Evolutionary conservation across 1,140 invertebrate species (phyloP).

Genomic region (Asobara japonica): DNA sequence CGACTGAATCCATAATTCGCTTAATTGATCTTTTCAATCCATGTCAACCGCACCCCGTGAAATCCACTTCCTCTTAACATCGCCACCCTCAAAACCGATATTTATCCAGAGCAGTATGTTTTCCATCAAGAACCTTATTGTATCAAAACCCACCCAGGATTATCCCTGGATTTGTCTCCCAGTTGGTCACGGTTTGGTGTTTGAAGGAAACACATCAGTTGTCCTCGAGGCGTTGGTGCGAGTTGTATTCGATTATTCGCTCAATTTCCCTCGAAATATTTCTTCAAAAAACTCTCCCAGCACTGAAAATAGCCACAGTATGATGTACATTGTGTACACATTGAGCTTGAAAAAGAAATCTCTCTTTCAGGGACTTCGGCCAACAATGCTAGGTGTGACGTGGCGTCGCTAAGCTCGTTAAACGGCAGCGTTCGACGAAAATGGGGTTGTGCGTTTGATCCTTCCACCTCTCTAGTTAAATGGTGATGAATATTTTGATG

Average conservation of each 20-base stretch:
- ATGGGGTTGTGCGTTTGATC: conserved; percentile 5
- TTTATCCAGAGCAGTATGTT: background rate
- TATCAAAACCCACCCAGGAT: conserved; percentile 29
- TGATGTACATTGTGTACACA: conserved; percentile 8
- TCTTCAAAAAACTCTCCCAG: conserved; percentile 24
- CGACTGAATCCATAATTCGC: too few species aligned
- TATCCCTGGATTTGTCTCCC: conserved; percentile 32
- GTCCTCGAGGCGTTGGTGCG: conserved; percentile 47
- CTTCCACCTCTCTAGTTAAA: conserved; percentile 10
- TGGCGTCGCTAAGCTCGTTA: conserved; percentile 41
- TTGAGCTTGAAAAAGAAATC: background rate
- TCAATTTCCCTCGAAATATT: conserved; percentile 57
- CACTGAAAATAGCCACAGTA: conserved; percentile 19
- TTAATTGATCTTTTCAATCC: too few species aligned
- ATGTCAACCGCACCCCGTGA: too few species aligned
- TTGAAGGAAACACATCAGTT: conserved; percentile 7
- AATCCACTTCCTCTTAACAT: background rate
- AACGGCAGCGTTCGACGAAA: conserved; percentile 29
- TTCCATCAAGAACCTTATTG: background rate
- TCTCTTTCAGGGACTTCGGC: background rate
- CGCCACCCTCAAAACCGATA: background rate
- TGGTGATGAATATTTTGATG: conserved; percentile 24
- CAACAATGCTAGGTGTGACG: conserved; percentile 16
- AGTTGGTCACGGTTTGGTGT: conserved; percentile 1
- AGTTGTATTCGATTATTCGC: conserved; percentile 56